These are phyloP conservation scores for Auanema sp. DNA, from an alignment of 2,888 invertebrate species.

Conservation along the genomic window DNA sequence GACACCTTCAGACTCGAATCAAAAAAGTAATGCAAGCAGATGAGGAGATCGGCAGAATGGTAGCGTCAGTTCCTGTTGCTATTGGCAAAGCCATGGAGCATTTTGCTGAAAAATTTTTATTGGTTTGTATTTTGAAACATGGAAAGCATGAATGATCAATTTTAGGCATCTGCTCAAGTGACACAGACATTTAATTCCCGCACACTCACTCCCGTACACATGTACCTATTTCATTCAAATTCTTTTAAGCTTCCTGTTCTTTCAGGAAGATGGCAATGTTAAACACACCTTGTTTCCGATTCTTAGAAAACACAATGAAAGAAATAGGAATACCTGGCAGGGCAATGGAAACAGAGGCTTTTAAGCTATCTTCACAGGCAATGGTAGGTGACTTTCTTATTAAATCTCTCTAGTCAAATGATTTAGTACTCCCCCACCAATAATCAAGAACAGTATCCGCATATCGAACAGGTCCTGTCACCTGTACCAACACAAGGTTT, in stretches of 20 bases:
- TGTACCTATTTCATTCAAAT: slow-evolving; percentile 37
- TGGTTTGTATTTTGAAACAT: slow-evolving; percentile 24
- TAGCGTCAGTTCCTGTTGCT: slow-evolving; percentile 96
- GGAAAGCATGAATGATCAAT: background rate
- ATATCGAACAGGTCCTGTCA: too few species aligned
- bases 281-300: slow-evolving; percentile 51
- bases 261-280: slow-evolving; percentile 54
- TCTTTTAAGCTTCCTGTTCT: slow-evolving; percentile 3
- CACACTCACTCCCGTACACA: slow-evolving; percentile 58
- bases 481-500: too few species aligned
- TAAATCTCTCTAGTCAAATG: too few species aligned
- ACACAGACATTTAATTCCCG: slow-evolving; percentile 36
- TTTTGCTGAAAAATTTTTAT: slow-evolving; percentile 61
- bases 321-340: slow-evolving; percentile 35
- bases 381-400: too few species aligned
- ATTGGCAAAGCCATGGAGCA: slow-evolving; percentile 70
- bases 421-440: too few species aligned
- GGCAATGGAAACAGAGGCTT: slow-evolving; percentile 12
- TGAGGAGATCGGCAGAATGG: slow-evolving; percentile 98
- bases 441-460: too few species aligned
- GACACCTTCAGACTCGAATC: slow-evolving; percentile 72
- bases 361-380: too few species aligned
- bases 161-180: slow-evolving; percentile 34
- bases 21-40: slow-evolving; percentile 99
- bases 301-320: slow-evolving; percentile 50